Conservation (phyloP, 2,113 vertebrate species). For the Halcyon malimbica region DNA sequence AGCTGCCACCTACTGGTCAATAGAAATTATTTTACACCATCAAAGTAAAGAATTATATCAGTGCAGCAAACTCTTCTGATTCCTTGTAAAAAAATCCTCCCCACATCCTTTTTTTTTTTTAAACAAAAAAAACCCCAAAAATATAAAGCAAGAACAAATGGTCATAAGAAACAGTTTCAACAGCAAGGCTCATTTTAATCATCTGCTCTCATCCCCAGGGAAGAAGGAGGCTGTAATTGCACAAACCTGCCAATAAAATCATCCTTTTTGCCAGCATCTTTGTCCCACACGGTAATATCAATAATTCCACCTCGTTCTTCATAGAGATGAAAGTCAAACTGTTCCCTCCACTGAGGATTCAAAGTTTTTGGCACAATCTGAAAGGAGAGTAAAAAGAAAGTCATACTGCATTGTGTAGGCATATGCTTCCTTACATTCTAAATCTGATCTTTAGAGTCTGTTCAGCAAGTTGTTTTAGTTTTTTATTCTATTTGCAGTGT, state of each 20-base stretch:
- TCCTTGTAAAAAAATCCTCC: neutral
- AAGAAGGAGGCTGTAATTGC: neutral
- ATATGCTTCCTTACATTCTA: neutral
- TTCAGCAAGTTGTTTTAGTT: neutral
- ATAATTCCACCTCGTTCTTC: conserved; percentile 92
- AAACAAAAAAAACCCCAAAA: no score
- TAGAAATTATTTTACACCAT: neutral
- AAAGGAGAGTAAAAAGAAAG: conserved; percentile 10
- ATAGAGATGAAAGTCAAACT: conserved; percentile 98
- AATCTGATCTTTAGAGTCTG: neutral
- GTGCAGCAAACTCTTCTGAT: neutral
- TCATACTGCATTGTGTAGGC: neutral
- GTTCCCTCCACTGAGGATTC: conserved; percentile 97
- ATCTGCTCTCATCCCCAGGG: neutral
- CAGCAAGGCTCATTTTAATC: conserved; percentile 3
- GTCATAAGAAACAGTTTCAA: conserved; percentile 4
- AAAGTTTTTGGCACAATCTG: conserved; percentile 94
- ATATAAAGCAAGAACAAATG: neutral
- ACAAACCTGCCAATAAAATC: conserved; percentile 98
- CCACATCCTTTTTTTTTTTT: neutral
- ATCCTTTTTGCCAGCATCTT: conserved; percentile 92
- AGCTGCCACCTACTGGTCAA: conserved; percentile 78
- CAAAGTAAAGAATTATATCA: neutral
- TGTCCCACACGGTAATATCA: conserved; percentile 97
- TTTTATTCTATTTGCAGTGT: neutral